phyloP scores from a whole-genome alignment of 2,888 invertebrate species.

The Catocala nupta region DNA sequence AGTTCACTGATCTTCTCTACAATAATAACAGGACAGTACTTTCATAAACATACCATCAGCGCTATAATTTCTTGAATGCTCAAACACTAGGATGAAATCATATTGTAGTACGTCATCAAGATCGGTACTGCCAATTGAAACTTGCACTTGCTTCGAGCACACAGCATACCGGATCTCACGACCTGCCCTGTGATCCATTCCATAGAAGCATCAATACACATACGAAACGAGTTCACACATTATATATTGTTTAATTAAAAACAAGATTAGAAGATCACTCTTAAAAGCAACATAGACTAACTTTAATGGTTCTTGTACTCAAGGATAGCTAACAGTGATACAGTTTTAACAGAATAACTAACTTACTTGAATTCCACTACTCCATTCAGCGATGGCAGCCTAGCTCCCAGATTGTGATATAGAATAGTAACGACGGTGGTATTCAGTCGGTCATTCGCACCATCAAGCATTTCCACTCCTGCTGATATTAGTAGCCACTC shows the following conservation, averaged over 20 bases:
- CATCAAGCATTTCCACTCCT: slow-evolving; percentile 72
- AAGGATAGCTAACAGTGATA: too few relatives aligned
- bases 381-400: slow-evolving; percentile 88
- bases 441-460: slow-evolving; percentile 56
- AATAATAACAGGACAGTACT: too few relatives aligned
- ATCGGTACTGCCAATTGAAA: slow-evolving; percentile 64
- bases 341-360: too few relatives aligned
- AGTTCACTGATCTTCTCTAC: too few relatives aligned
- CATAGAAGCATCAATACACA: neutral
- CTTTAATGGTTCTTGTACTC: too few relatives aligned
- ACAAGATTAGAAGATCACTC: too few relatives aligned
- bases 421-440: slow-evolving; percentile 84
- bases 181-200: slow-evolving; percentile 83
- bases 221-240: too few relatives aligned
- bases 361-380: slow-evolving; percentile 89
- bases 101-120: slow-evolving; percentile 74
- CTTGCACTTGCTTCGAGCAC: slow-evolving; percentile 86
- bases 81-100: slow-evolving; percentile 72
- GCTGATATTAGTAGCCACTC: slow-evolving; percentile 76
- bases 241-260: too few relatives aligned
- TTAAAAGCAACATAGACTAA: too few relatives aligned
- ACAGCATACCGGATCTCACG: slow-evolving; percentile 90
- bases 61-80: slow-evolving; percentile 76
- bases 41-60: slow-evolving; percentile 69
- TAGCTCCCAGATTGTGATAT: slow-evolving; percentile 89